These are phyloP conservation scores for Euura lappo DNA, from an alignment of 1,140 invertebrate species.

Conservation along the genomic window DNA sequence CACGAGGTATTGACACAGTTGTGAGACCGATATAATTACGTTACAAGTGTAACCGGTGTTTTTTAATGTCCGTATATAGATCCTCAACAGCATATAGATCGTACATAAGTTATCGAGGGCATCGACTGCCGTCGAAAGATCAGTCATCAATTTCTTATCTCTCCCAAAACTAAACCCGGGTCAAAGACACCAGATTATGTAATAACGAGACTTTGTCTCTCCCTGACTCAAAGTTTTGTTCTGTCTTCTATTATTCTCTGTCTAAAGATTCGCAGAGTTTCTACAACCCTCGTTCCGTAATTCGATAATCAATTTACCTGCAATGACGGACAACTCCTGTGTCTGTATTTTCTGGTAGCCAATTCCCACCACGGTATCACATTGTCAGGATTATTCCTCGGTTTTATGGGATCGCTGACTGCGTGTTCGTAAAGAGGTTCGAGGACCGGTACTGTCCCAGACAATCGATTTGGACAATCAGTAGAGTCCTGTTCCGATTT, in stretches of 20 bases:
- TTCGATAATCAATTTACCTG: constrained; percentile 57
- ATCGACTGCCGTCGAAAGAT: background rate
- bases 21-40: background rate
- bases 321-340: constrained; percentile 74
- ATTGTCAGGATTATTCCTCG: constrained; percentile 40
- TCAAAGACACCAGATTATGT: constrained; percentile 2
- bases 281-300: constrained; percentile 26
- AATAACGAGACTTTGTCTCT: background rate
- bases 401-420: constrained; percentile 50
- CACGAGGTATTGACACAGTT: background rate
- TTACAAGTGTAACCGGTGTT: background rate
- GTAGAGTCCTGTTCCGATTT: constrained; percentile 27
- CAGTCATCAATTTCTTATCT: background rate
- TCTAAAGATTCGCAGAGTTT: constrained; percentile 18
- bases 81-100: background rate
- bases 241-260: too few species aligned
- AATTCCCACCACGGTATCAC: constrained; percentile 85
- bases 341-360: constrained; percentile 75
- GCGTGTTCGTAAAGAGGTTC: constrained; percentile 59
- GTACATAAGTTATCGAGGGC: background rate
- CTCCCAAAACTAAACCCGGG: background rate
- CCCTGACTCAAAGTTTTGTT: too few species aligned
- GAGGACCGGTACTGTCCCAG: constrained; percentile 47
- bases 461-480: constrained; percentile 44
- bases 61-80: background rate